Evolutionary conservation across 2,888 invertebrate species (phyloP).

Genomic region (Tenthredo scrophulariae): DNA sequence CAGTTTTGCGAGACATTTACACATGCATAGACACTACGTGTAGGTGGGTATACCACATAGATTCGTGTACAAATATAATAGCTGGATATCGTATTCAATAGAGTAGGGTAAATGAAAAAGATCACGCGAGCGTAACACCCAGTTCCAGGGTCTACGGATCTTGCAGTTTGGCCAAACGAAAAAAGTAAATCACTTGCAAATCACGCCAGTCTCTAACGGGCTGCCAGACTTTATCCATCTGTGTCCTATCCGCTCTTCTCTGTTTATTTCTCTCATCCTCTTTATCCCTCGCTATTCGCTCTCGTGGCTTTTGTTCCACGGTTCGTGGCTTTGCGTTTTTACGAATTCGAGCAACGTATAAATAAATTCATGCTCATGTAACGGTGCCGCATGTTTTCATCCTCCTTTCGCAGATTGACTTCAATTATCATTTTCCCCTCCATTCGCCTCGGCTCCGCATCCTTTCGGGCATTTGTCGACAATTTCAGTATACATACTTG

Average conservation of each 20-base stretch:
- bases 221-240: conserved; percentile 46
- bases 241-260: conserved; percentile 15
- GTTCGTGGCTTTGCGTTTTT: conserved; percentile 35
- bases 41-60: not conserved
- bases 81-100: conserved; percentile 4
- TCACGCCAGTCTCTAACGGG: conserved; percentile 44
- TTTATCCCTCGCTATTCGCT: conserved; percentile 18
- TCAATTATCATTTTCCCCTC: conserved; percentile 40
- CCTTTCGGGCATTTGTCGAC: conserved; percentile 36
- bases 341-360: conserved; percentile 34
- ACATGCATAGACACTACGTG: not conserved
- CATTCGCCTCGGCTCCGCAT: conserved; percentile 6
- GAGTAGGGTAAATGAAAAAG: conserved; percentile 18
- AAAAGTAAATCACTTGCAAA: conserved; percentile 39
- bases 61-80: conserved; percentile 12
- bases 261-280: conserved; percentile 1
- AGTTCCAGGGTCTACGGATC: conserved; percentile 36
- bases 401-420: conserved; percentile 42
- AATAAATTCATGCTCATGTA: conserved; percentile 40
- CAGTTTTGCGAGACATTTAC: not conserved
- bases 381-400: conserved; percentile 43
- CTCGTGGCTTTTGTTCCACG: conserved; percentile 37
- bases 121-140: conserved; percentile 50
- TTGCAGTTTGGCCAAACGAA: conserved; percentile 22
- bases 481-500: not conserved